These are phyloP conservation scores for Cheiracanthium punctorium DNA, from an alignment of 2,888 invertebrate genomes.

Conservation along the genomic window DNA sequence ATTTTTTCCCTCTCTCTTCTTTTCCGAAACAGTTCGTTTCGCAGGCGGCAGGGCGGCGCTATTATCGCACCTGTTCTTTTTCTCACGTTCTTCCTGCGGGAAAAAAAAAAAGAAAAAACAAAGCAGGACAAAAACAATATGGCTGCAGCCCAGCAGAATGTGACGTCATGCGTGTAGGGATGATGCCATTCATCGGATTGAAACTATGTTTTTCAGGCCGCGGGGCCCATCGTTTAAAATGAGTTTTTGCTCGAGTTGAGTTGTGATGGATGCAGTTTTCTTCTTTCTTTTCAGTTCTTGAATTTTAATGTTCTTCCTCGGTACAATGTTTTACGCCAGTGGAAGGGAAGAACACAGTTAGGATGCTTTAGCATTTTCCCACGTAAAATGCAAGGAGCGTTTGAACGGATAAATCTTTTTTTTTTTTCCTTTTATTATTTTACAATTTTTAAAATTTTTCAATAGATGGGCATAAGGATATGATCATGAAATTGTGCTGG, in stretches of 20 bases:
- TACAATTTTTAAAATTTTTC: background rate
- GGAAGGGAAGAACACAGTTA: background rate
- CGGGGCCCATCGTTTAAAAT: conserved; percentile 38
- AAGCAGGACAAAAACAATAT: conserved; percentile 50
- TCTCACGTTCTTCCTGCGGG: conserved; percentile 66
- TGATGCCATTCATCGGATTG: conserved; percentile 59
- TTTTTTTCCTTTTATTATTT: too few relatives aligned
- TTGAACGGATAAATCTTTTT: background rate
- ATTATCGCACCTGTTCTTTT: conserved; percentile 65
- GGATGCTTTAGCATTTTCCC: background rate
- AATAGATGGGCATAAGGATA: background rate
- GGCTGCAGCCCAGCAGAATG: conserved; percentile 32
- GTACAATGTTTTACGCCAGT: background rate
- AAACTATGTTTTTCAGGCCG: conserved; percentile 44
- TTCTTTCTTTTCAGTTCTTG: conserved; percentile 21
- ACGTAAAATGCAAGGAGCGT: background rate
- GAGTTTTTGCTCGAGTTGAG: conserved; percentile 61
- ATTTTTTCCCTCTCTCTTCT: conserved; percentile 26
- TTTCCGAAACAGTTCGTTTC: conserved; percentile 35
- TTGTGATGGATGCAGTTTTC: conserved; percentile 57
- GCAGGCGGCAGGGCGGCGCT: conserved; percentile 49
- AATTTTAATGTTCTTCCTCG: conserved; percentile 58
- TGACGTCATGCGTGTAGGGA: conserved; percentile 66
- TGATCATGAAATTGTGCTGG: background rate
- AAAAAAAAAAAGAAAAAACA: too few relatives aligned